Evolutionary conservation across 2,888 invertebrate genomes (phyloP).

Genomic region (Liposcelis brunnea): DNA sequence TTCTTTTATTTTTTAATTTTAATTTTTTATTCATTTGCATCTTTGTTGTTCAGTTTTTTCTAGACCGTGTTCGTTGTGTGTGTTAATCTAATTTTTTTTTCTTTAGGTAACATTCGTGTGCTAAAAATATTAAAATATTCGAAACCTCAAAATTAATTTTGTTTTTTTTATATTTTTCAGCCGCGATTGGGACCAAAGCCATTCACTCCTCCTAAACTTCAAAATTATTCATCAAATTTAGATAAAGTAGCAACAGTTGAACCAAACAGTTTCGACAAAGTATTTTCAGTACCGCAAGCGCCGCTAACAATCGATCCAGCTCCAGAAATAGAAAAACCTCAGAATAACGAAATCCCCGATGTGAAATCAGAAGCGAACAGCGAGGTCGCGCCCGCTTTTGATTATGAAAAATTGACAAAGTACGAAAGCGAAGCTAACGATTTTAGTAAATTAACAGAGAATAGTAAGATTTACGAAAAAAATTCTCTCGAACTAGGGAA

Average conservation of each 20-base stretch:
- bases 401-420: too few species aligned
- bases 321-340: neutral
- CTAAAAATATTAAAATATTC: too few species aligned
- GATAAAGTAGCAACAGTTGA: constrained; percentile 23
- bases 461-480: constrained; percentile 4
- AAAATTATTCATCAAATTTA: constrained; percentile 31
- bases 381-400: neutral
- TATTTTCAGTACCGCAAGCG: constrained; percentile 61
- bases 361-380: neutral
- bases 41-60: too few species aligned
- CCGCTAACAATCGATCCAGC: constrained; percentile 34
- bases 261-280: constrained; percentile 56
- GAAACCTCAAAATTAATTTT: neutral
- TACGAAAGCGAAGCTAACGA: too few species aligned
- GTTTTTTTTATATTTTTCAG: constrained; percentile 30
- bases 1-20: too few species aligned
- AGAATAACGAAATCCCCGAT: neutral
- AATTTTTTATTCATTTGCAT: too few species aligned
- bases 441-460: neutral
- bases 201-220: constrained; percentile 47
- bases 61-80: too few species aligned
- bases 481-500: neutral
- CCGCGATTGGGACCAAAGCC: constrained; percentile 74
- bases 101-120: too few species aligned
- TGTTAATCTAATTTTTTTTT: too few species aligned